Base-by-base conservation (phyloP, 2,113 vertebrate species). In the Poeciliopsis turrubarensis region DNA sequence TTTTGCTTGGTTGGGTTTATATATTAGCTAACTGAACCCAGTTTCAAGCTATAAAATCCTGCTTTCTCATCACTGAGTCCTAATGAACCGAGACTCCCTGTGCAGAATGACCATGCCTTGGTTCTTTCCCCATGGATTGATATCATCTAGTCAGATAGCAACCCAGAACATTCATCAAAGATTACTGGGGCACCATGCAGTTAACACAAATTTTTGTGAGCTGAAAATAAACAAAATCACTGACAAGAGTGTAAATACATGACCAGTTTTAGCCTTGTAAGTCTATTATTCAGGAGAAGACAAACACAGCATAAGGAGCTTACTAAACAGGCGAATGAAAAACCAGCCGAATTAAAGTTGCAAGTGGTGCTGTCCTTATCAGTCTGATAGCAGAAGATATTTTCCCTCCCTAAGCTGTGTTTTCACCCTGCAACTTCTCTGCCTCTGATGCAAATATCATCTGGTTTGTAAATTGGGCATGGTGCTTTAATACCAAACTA, bases 381-480 rank as follows among this genome's bases (percentile, higher is more conserved):
- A 79, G 72, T 69, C 62, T 47, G 89, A 92, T 84, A 84, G 85
- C 81, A 86, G 79, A 74, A 82, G 83, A 82, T 77, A 86, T 66
- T 70, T 77, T 76, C 75, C 77, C 61, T 87, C 78, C 73, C 63
- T 86, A 79, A 91, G 87, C 88, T 87, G 80, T 86, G 89, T 87
- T 91, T 84, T 79, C 86, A 85, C 79, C 29, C 67, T 86, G 90
- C 81, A 78, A 78, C 85, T 80, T 73, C 86, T 78, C 74, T 62
- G 54, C 80, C 63, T 70, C 75, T 85, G 86, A 81, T 87, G 85
- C 81, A 89, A 87, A 91, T 84, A 91, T 84, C 73, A 87, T 89
- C 75, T 71, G 83, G 78, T 64, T 86, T 82, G 84, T 89, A 90
- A 90, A 93, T 82, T 89, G 88, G 83, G 81, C 79, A 72, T 65